Conservation (phyloP, 2,888 invertebrate species). For the Pandemis cinnamomeana region DNA sequence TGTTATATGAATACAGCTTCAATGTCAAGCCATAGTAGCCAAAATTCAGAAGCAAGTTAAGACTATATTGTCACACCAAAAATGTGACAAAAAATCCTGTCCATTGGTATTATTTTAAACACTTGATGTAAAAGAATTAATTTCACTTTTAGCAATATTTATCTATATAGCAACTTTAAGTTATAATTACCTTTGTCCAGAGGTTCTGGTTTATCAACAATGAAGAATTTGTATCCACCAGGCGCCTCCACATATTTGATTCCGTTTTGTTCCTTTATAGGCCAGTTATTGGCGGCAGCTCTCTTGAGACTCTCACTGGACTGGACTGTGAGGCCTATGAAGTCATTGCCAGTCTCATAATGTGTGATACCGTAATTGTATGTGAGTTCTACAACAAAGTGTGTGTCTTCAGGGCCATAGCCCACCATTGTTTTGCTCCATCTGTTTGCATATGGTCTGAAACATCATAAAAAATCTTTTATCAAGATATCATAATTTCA, state of each 20-base stretch:
- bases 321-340: conserved; percentile 92
- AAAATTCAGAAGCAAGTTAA: too few relatives aligned
- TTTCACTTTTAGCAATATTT: background rate
- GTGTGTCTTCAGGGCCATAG: conserved; percentile 96
- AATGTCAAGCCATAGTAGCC: too few relatives aligned
- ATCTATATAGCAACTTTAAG: conserved; percentile 17
- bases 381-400: conserved; percentile 98
- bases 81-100: background rate
- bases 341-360: conserved; percentile 97
- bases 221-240: conserved; percentile 95
- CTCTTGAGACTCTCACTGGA: conserved; percentile 90
- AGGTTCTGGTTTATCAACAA: conserved; percentile 90
- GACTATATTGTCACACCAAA: too few relatives aligned
- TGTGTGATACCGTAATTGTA: conserved; percentile 97
- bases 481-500: background rate
- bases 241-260: conserved; percentile 90
- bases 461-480: conserved; percentile 47
- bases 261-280: conserved; percentile 86
- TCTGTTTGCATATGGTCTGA: conserved; percentile 97
- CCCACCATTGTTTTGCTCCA: conserved; percentile 99
- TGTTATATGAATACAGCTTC: too few relatives aligned
- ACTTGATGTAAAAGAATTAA: background rate
- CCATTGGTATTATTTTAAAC: background rate
- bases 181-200: conserved; percentile 83
- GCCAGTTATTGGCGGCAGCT: conserved; percentile 90